Base-by-base conservation (phyloP, 2,888 invertebrate genomes). In the Thalpophila matura region DNA sequence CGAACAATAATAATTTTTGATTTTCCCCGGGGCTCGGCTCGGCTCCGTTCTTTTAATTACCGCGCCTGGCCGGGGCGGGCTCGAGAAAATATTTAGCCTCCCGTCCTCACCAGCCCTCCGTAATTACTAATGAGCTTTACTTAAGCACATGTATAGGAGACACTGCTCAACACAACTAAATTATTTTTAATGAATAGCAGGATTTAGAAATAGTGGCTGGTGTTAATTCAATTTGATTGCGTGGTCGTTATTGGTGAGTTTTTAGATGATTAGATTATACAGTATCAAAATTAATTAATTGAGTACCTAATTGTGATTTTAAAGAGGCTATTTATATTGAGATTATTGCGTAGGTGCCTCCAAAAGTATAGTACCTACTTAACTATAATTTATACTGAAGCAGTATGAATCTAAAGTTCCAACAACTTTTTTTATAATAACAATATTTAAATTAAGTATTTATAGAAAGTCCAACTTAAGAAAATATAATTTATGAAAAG, bases 51-150 rank as follows among this genome's bases (percentile, higher is more conserved):
- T 92, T 93, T 92, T 94, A 94, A 94, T 94, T 93, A 92, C 92
- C 89, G 80, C 87, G 85, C 80, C 68, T 71, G 81, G 85, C 77
- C 75, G 64, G 78, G 80, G 79, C 74, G 77, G 77, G 67, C 63
- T 73, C 71, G 65, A 63, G 92, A 91, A 91, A 93, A 93, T 93
- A 93, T 93, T 93, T 91, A 89, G 91, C 89, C 84, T 85, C 89
- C 86, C 89, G 92, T 91, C 92, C 88, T 86, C 82, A 74, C 83
- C 92, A 92, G 89, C 87, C 87, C 85, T 87, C 84, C 81, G 58
- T 92, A 92, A 93, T 94, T 92, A 93, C 93, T 94, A 93, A 94
- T 94, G 93, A 94, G 91, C 89, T 89, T 90, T 88, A 85, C 81
- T 83, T 83, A 84, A 81, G 79, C 76, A 80, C 71, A 79, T 78